A percentile compares a stretch with the other conserved stretches of the same genome.
These are phyloP conservation scores for Sebastes oblongus DNA, from an alignment of 2,797 vertebrate genomes.

Conservation along the genomic window DNA sequence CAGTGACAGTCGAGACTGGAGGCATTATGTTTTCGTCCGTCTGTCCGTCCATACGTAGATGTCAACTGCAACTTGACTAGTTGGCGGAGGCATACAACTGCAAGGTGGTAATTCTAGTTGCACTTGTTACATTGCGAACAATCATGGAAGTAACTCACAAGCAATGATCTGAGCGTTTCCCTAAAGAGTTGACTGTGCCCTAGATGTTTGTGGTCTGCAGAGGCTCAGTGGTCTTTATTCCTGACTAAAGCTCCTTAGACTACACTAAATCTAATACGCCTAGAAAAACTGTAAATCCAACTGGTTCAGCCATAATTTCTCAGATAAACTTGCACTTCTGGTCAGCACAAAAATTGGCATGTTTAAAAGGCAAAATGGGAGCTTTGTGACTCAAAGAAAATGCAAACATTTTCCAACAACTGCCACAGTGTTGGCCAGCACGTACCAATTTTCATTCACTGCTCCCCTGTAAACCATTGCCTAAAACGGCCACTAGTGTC, in stretches of 20 bases:
- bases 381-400: background rate
- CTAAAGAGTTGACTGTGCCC: background rate
- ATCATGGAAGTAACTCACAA: background rate
- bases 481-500: background rate
- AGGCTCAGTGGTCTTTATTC: conserved; percentile 6
- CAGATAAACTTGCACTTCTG: background rate
- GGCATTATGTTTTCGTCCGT: background rate
- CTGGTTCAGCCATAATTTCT: background rate
- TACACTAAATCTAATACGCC: background rate
- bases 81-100: too few species aligned
- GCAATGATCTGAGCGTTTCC: too few species aligned
- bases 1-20: background rate
- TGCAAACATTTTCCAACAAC: background rate
- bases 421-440: background rate
- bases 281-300: background rate
- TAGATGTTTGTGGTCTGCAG: conserved; percentile 9
- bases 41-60: background rate
- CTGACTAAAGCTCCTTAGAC: conserved; percentile 27
- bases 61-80: too few species aligned
- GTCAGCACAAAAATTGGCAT: background rate
- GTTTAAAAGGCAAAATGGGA: background rate
- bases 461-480: background rate
- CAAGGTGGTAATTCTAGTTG: background rate
- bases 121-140: background rate
- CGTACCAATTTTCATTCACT: background rate